These are phyloP conservation scores for Sebastes itinus DNA, from an alignment of 2,797 vertebrate species.

Conservation along the genomic window DNA sequence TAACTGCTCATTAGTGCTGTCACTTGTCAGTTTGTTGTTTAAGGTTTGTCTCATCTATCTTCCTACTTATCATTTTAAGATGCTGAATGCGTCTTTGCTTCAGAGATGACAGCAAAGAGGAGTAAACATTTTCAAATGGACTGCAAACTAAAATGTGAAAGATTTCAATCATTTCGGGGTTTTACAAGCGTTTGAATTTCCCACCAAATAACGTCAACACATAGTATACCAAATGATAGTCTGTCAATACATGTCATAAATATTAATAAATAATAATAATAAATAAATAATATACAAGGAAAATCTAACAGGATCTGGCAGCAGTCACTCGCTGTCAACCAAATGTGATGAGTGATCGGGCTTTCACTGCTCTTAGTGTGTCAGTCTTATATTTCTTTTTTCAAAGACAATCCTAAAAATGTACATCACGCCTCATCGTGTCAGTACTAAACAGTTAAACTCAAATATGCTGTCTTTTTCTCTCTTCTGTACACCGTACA, in stretches of 20 bases:
- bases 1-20: conserved; percentile 1
- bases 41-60: background rate
- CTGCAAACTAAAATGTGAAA: background rate
- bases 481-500: background rate
- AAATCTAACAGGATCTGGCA: background rate
- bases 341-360: background rate
- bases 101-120: background rate
- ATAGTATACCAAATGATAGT: background rate
- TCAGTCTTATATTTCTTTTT: background rate
- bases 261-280: no score
- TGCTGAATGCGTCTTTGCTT: background rate
- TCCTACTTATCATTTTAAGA: background rate
- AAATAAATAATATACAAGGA: background rate
- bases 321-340: background rate
- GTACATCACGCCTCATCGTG: conserved; percentile 9
- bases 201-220: background rate
- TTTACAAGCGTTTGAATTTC: background rate
- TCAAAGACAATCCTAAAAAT: conserved; percentile 9
- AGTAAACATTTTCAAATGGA: background rate
- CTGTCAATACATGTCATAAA: no score
- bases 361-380: background rate
- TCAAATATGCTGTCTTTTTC: background rate
- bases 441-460: conserved; percentile 10
- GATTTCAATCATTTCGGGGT: background rate
- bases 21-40: background rate